phyloP scores from a whole-genome alignment of 1,140 invertebrate genomes.

The Procambarus clarkii region DNA sequence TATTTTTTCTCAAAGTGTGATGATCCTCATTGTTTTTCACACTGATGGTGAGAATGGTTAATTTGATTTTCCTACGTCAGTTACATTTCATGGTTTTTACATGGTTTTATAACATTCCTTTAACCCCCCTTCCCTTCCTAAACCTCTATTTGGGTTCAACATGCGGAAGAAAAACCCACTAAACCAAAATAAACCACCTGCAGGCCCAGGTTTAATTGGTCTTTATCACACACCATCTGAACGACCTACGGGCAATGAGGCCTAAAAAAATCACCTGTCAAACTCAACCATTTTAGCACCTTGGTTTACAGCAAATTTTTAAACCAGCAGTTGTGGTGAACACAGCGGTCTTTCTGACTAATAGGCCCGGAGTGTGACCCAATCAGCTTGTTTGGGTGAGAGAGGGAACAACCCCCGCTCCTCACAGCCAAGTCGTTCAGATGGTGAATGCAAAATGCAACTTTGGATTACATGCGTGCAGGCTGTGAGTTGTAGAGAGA shows the following conservation, averaged over 20 bases:
- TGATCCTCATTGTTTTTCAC: neutral
- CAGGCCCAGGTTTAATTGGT: neutral
- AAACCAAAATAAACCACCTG: neutral
- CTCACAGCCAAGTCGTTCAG: no score
- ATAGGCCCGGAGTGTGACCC: no score
- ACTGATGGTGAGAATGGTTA: neutral
- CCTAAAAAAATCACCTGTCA: neutral
- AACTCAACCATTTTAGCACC: neutral
- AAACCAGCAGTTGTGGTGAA: no score
- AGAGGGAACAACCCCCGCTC: no score
- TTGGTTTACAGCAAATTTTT: no score
- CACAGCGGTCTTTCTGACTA: no score
- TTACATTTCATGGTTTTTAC: slow-evolving; percentile 38
- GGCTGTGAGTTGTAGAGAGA: neutral
- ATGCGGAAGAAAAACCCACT: neutral
- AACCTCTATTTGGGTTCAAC: neutral
- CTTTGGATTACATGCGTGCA: neutral
- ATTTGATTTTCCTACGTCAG: neutral
- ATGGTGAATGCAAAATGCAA: no score
- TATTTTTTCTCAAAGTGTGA: neutral
- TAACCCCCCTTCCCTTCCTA: neutral
- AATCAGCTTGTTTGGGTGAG: no score
- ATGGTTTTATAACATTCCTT: slow-evolving; percentile 50
- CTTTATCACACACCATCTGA: neutral
- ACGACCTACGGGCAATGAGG: neutral